phyloP scores from a whole-genome alignment of 2,113 vertebrate species.

The Perca flavescens region DNA sequence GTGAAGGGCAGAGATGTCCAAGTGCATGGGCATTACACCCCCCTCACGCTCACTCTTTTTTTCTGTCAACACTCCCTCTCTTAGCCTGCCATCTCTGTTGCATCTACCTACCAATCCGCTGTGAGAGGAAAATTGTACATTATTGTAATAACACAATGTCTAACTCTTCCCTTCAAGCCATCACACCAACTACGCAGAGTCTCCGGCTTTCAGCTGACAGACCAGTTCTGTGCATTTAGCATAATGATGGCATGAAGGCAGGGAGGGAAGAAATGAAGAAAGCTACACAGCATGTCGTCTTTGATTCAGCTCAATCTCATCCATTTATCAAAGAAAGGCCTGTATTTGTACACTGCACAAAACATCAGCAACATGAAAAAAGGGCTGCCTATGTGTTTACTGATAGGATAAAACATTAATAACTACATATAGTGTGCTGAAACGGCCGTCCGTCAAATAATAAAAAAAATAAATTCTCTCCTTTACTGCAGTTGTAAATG shows the following conservation, averaged over 20 bases:
- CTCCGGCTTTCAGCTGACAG: conserved; percentile 71
- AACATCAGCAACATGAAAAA: conserved; percentile 55
- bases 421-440: conserved; percentile 59
- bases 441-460: conserved; percentile 72
- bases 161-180: conserved; percentile 56
- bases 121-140: conserved; percentile 61
- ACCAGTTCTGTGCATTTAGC: conserved; percentile 70
- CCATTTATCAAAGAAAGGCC: conserved; percentile 74
- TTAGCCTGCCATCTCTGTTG: conserved; percentile 47
- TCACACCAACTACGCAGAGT: conserved; percentile 54
- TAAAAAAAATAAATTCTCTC: neutral
- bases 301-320: conserved; percentile 75
- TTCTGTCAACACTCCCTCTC: conserved; percentile 31
- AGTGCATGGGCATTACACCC: conserved; percentile 63
- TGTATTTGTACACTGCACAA: conserved; percentile 69
- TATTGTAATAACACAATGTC: conserved; percentile 64
- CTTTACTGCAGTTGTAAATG: conserved; percentile 77
- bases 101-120: conserved; percentile 48
- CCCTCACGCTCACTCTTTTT: conserved; percentile 7
- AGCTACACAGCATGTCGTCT: conserved; percentile 72
- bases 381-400: conserved; percentile 57
- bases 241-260: conserved; percentile 66
- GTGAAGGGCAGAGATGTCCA: conserved; percentile 83
- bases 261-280: conserved; percentile 70
- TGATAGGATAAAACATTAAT: conserved; percentile 66